A percentile compares a stretch with the other conserved stretches of the same genome.
Conservation (phyloP, 1,140 invertebrate species). For the Temnothorax nylanderi region DNA sequence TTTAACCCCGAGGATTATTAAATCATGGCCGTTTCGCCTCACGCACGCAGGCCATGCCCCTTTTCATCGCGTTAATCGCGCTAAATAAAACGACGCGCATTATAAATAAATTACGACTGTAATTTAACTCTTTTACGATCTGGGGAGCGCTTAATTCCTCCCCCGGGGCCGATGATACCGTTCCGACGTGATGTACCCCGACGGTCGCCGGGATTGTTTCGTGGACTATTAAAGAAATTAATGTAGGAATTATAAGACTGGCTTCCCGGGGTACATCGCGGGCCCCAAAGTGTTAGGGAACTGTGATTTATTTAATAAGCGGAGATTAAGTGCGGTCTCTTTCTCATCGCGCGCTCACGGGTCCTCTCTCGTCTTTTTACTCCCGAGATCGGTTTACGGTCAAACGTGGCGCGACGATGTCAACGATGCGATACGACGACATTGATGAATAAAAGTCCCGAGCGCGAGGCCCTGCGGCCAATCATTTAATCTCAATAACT, state of each 20-base stretch:
- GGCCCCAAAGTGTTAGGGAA: conserved; percentile 54
- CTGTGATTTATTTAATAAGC: conserved; percentile 74
- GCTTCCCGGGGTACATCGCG: conserved; percentile 50
- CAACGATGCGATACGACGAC: conserved; percentile 64
- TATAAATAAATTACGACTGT: conserved; percentile 58
- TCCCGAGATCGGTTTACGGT: conserved; percentile 67
- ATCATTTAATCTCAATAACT: conserved; percentile 78
- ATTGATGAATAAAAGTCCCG: conserved; percentile 68
- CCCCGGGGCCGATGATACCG: conserved; percentile 43
- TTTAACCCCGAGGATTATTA: conserved; percentile 47
- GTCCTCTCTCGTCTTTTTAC: conserved; percentile 52
- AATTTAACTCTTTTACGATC: conserved; percentile 50
- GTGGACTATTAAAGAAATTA: conserved; percentile 72
- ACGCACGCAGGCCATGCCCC: conserved; percentile 29
- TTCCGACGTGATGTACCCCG: conserved; percentile 40
- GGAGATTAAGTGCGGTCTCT: conserved; percentile 61
- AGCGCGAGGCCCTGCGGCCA: conserved; percentile 32
- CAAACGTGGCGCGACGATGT: conserved; percentile 63
- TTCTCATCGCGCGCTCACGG: background rate
- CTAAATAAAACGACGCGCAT: conserved; percentile 48
- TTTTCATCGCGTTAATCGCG: conserved; percentile 60
- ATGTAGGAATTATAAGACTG: conserved; percentile 72
- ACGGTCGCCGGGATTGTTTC: conserved; percentile 50
- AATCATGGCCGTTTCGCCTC: conserved; percentile 30
- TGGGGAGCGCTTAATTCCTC: conserved; percentile 27